Percentiles rank a stretch among this genome's conserved stretches.
Conservation (phyloP, 2,888 invertebrate genomes). For the Andrena haemorrhoa region DNA sequence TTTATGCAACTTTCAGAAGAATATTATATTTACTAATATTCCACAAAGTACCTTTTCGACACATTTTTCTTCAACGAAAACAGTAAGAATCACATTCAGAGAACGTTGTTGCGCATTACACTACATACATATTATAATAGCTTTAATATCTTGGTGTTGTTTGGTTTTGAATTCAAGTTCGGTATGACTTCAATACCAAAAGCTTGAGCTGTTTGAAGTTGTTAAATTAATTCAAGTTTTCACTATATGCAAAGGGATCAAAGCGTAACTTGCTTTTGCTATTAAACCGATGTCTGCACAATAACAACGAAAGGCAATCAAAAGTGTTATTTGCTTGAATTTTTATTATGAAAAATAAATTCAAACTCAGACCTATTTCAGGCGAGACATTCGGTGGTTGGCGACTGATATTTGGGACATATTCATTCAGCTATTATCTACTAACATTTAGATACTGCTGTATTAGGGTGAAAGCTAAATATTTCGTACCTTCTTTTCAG, state of each 20-base stretch:
- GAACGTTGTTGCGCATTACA: not conserved
- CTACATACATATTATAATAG: no score
- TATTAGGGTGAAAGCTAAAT: no score
- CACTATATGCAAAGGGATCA: not conserved
- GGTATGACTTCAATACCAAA: not conserved
- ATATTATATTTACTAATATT: not conserved
- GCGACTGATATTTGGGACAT: no score
- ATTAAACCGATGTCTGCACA: not conserved
- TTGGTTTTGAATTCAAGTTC: not conserved
- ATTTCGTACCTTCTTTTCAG: no score
- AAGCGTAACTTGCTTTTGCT: not conserved
- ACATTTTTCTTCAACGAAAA: not conserved
- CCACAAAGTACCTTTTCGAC: not conserved
- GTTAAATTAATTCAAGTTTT: not conserved
- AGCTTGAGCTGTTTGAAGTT: not conserved
- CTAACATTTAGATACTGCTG: no score
- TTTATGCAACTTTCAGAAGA: not conserved
- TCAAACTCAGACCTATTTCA: not conserved
- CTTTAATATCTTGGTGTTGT: not conserved
- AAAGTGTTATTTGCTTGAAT: not conserved
- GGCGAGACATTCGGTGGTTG: no score
- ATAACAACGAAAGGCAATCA: not conserved
- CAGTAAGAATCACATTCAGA: slow-evolving; percentile 5
- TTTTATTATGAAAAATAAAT: not conserved
- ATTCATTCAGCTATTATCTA: no score